phyloP scores from a whole-genome alignment of 2,888 invertebrate genomes.

The Monochamus alternatus region DNA sequence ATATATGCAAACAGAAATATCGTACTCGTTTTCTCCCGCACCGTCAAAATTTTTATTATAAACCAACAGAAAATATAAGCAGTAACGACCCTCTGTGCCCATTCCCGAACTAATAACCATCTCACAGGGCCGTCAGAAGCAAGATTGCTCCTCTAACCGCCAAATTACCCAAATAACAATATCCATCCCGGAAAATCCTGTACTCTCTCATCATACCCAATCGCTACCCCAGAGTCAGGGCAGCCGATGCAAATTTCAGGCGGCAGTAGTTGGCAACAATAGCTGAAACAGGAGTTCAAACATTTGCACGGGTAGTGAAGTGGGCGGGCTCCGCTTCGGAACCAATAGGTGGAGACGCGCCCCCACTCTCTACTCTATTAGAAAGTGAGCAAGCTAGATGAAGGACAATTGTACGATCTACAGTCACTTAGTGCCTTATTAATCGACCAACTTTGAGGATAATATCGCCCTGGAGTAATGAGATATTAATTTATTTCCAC shows the following conservation, averaged over 20 bases:
- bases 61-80: no score
- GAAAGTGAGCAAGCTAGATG: constrained; percentile 45
- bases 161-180: constrained; percentile 16
- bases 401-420: constrained; percentile 55
- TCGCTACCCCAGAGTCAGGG: not conserved
- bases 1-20: no score
- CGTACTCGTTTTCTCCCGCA: no score
- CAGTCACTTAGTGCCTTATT: constrained; percentile 37
- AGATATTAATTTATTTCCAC: not conserved
- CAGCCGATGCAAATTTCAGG: constrained; percentile 23
- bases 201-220: constrained; percentile 10
- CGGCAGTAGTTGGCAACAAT: constrained; percentile 27
- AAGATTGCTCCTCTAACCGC: not conserved
- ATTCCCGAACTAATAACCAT: constrained; percentile 1
- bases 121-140: not conserved
- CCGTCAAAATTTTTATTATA: no score
- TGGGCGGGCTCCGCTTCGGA: constrained; percentile 57
- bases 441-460: constrained; percentile 24
- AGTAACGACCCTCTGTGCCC: not conserved
- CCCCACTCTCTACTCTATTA: constrained; percentile 56
- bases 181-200: not conserved
- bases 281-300: constrained; percentile 58
- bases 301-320: constrained; percentile 55
- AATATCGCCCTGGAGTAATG: not conserved
- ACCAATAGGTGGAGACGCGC: constrained; percentile 59